Evolutionary conservation across 2,888 invertebrate genomes (phyloP).

Genomic region (Athalia rosae): DNA sequence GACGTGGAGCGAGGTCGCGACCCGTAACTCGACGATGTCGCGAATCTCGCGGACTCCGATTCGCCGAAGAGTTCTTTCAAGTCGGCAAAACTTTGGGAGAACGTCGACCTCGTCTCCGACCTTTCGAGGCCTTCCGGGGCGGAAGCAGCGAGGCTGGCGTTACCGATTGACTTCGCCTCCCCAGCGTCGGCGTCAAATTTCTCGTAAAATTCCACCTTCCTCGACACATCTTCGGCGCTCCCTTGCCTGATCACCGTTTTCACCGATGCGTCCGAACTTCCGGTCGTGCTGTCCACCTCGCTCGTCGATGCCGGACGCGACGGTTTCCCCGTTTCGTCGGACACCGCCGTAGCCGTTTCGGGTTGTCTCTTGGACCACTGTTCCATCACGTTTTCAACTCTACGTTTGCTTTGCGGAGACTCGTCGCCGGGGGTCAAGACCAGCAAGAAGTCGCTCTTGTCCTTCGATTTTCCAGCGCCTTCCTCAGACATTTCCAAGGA

Average conservation of each 20-base stretch:
- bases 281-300: conserved; percentile 81
- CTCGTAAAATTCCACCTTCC: conserved; percentile 89
- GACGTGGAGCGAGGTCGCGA: conserved; percentile 55
- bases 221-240: conserved; percentile 79
- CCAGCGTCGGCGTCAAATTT: conserved; percentile 77
- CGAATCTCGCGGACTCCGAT: conserved; percentile 78
- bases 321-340: conserved; percentile 56
- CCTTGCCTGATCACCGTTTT: conserved; percentile 80
- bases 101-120: conserved; percentile 69
- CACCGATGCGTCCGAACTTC: conserved; percentile 82
- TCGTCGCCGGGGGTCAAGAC: conserved; percentile 72
- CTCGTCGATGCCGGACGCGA: conserved; percentile 76
- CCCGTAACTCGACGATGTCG: conserved; percentile 73
- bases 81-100: conserved; percentile 83
- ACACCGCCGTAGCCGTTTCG: conserved; percentile 58
- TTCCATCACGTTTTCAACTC: conserved; percentile 71
- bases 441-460: conserved; percentile 73
- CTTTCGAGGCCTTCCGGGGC: conserved; percentile 54
- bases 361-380: conserved; percentile 74
- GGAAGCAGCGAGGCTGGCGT: conserved; percentile 74
- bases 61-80: conserved; percentile 90
- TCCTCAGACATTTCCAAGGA: conserved; percentile 73
- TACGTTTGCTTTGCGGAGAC: conserved; percentile 60
- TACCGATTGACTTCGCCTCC: conserved; percentile 72
- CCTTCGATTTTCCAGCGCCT: conserved; percentile 56